phyloP scores from a whole-genome alignment of 92 coral and sea anemone genomes.

The Phenganax subtilis region DNA sequence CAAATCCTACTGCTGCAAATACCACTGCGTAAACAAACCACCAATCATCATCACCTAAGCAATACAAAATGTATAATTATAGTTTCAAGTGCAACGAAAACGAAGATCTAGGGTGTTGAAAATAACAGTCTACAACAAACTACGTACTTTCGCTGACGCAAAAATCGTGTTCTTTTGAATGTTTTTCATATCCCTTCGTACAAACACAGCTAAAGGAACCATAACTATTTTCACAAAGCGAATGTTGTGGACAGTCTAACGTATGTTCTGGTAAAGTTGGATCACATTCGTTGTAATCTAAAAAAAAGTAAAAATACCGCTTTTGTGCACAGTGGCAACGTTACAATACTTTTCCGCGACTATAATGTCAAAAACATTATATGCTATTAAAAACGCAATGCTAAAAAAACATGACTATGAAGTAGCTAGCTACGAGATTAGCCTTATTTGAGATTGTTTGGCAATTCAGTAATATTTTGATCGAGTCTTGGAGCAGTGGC shows the following conservation, averaged over 20 bases:
- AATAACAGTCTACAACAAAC: no score
- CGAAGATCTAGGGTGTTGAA: no score
- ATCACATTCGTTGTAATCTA: conserved; percentile 36
- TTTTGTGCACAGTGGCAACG: no score
- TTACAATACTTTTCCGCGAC: no score
- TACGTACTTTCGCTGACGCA: conserved; percentile 20
- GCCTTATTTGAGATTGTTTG: no score
- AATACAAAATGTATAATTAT: background rate
- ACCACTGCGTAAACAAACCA: conserved; percentile 29
- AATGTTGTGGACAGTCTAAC: conserved; percentile 9
- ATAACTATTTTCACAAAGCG: background rate
- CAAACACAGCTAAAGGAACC: conserved; percentile 18
- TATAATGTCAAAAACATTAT: no score
- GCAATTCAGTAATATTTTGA: no score
- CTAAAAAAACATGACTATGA: no score
- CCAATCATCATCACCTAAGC: conserved; percentile 20
- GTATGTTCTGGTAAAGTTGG: background rate
- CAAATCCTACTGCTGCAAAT: conserved; percentile 9
- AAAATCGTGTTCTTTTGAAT: background rate
- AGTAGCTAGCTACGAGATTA: no score
- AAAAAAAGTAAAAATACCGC: background rate
- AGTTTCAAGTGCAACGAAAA: background rate
- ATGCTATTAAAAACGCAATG: no score
- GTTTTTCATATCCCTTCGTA: conserved; percentile 11
- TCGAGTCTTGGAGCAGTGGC: no score